These are phyloP conservation scores for Tylochromis polylepis DNA, from an alignment of 2,113 vertebrate genomes.

Conservation along the genomic window DNA sequence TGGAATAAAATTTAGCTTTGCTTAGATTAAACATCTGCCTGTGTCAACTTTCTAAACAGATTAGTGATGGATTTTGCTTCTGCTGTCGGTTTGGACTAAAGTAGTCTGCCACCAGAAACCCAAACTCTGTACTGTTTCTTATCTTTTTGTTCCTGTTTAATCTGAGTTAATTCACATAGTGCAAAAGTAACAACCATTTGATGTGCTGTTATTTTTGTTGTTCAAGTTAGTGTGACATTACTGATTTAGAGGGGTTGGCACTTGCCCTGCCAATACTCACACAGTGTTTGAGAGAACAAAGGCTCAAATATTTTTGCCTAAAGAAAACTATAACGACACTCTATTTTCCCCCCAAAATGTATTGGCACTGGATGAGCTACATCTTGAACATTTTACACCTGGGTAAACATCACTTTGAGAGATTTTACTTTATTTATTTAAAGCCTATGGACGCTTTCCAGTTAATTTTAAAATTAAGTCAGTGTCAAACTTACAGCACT, in stretches of 20 bases:
- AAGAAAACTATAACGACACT: background rate
- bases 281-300: background rate
- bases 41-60: background rate
- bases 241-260: background rate
- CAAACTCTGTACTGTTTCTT: background rate
- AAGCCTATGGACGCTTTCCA: background rate
- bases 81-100: background rate
- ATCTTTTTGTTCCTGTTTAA: background rate
- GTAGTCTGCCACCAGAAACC: background rate
- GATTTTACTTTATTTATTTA: background rate
- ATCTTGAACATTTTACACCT: background rate
- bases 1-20: background rate
- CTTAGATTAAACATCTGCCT: background rate
- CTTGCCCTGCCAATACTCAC: background rate
- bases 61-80: background rate
- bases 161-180: background rate
- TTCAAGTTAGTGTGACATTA: background rate
- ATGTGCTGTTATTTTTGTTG: background rate
- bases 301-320: background rate
- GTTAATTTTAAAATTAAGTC: background rate
- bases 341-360: fast-evolving
- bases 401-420: background rate
- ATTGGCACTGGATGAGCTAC: background rate
- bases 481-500: background rate
- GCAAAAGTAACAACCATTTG: background rate